phyloP scores from a whole-genome alignment of 2,888 invertebrate species.

The Arge pagana region DNA sequence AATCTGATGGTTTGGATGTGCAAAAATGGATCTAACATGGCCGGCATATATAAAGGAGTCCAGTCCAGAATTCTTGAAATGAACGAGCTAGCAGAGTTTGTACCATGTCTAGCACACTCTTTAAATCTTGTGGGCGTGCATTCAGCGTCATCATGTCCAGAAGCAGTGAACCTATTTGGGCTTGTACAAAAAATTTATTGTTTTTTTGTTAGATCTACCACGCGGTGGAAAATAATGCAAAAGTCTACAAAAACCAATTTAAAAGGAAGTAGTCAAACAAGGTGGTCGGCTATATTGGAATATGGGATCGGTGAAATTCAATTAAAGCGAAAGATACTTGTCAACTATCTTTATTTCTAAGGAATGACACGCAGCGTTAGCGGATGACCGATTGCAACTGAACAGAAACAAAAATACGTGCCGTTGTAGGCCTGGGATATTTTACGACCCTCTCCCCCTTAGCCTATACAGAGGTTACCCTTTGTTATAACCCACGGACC shows the following conservation, averaged over 20 bases:
- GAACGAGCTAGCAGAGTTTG: slow-evolving; percentile 41
- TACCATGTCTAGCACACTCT: slow-evolving; percentile 43
- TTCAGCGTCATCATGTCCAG: slow-evolving; percentile 19
- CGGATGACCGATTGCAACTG: too few relatives aligned
- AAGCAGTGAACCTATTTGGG: slow-evolving; percentile 38
- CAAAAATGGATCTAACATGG: slow-evolving; percentile 45
- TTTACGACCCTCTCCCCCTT: too few relatives aligned
- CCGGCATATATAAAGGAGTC: slow-evolving; percentile 41
- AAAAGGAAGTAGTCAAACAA: slow-evolving; percentile 26
- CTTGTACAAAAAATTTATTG: slow-evolving; percentile 37
- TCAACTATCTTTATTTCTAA: too few relatives aligned
- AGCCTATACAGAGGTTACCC: too few relatives aligned
- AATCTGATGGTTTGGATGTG: slow-evolving; percentile 34
- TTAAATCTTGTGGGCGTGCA: slow-evolving; percentile 41
- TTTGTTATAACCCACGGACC: too few relatives aligned
- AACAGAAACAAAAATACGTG: too few relatives aligned
- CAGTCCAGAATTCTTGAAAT: slow-evolving; percentile 41
- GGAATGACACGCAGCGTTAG: too few relatives aligned
- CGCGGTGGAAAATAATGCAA: slow-evolving; percentile 35
- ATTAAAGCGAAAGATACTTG: too few relatives aligned
- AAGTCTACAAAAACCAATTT: slow-evolving; percentile 25
- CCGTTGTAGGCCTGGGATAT: too few relatives aligned
- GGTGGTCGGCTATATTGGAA: slow-evolving; percentile 27
- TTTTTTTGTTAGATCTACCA: slow-evolving; percentile 36
- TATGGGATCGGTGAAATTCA: too few relatives aligned